Conservation (phyloP, 2,888 invertebrate species). For the Eubasilissa splendida region DNA sequence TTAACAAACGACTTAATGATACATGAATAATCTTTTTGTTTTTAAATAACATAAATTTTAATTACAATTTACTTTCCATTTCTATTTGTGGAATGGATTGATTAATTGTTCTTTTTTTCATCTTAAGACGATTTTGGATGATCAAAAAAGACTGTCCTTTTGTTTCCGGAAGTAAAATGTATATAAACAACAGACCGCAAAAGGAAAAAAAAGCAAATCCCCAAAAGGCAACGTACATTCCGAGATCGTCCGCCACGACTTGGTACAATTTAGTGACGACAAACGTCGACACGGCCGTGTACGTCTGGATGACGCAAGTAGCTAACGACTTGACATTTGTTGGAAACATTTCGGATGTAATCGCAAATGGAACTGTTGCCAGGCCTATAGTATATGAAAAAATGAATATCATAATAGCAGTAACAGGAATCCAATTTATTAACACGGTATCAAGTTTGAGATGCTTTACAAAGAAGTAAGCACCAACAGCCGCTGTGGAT, state of each 20-base stretch:
- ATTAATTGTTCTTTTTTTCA: slow-evolving; percentile 28
- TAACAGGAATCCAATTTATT: slow-evolving; percentile 73
- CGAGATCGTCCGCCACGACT: slow-evolving; percentile 70
- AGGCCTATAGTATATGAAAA: slow-evolving; percentile 76
- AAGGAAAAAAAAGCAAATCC: slow-evolving; percentile 70
- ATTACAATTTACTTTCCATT: background rate
- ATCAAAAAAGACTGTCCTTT: slow-evolving; percentile 76
- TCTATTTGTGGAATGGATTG: slow-evolving; percentile 20
- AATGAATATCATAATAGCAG: slow-evolving; percentile 75
- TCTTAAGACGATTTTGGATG: slow-evolving; percentile 71
- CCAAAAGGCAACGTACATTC: slow-evolving; percentile 73
- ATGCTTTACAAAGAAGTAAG: slow-evolving; percentile 73
- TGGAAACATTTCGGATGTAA: slow-evolving; percentile 78
- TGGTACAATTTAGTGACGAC: slow-evolving; percentile 75
- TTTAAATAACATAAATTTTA: too few species aligned
- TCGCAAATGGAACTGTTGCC: slow-evolving; percentile 77
- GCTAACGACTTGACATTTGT: slow-evolving; percentile 77
- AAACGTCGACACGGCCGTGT: slow-evolving; percentile 74
- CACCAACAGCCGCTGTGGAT: slow-evolving; percentile 71
- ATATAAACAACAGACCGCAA: slow-evolving; percentile 71
- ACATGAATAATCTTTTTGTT: too few species aligned
- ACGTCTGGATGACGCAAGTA: slow-evolving; percentile 76
- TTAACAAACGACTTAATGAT: too few species aligned
- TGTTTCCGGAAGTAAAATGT: slow-evolving; percentile 73
- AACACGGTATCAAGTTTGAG: slow-evolving; percentile 67